These are phyloP conservation scores for Craseonycteris thonglongyai DNA, from an alignment of 2,113 vertebrate species.

Conservation along the genomic window DNA sequence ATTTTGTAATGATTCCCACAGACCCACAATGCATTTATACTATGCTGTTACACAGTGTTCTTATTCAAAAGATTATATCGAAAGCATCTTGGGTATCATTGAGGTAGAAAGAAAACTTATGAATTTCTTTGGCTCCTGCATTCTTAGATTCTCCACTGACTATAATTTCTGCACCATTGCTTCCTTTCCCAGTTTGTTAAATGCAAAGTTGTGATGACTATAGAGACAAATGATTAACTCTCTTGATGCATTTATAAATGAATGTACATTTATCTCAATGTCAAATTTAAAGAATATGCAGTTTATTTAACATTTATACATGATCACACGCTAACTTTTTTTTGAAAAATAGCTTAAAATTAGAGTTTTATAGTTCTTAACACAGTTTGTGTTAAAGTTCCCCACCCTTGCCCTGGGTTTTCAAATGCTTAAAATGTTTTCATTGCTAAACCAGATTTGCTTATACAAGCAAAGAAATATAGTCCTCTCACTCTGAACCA, in stretches of 20 bases:
- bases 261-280: not conserved
- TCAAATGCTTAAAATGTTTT: conserved; percentile 12
- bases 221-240: not conserved
- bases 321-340: not conserved
- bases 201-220: not conserved
- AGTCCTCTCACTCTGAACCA: not conserved
- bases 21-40: conserved; percentile 29
- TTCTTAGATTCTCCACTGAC: conserved; percentile 49
- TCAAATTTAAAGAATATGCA: not conserved
- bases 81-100: conserved; percentile 56
- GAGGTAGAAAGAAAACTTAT: conserved; percentile 52
- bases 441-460: conserved; percentile 1
- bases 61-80: conserved; percentile 21
- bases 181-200: conserved; percentile 41
- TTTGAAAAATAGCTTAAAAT: not conserved
- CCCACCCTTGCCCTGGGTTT: not conserved
- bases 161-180: conserved; percentile 33
- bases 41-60: conserved; percentile 54
- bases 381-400: not conserved
- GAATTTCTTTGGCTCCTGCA: conserved; percentile 51
- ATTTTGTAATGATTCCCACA: conserved; percentile 53
- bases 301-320: conserved; percentile 27
- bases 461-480: not conserved
- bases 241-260: not conserved
- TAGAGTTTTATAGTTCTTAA: not conserved